Evolutionary conservation across 2,797 vertebrate species (phyloP).

Genomic region (Girardinus metallicus): DNA sequence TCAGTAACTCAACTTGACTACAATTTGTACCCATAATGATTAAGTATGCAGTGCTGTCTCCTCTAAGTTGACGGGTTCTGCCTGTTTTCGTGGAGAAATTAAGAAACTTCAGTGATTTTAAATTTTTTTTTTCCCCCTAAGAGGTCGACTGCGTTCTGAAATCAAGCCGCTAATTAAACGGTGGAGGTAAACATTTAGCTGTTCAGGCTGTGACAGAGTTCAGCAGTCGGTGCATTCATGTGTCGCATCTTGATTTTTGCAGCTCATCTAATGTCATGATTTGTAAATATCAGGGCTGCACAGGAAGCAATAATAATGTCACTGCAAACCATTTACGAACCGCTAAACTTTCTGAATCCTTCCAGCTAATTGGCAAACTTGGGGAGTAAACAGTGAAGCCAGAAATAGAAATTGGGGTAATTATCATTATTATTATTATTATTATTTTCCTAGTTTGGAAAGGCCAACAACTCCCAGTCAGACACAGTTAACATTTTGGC

Average conservation of each 20-base stretch:
- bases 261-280: conserved; percentile 23
- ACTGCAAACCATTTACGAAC: not conserved
- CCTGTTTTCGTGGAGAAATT: not conserved
- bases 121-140: not conserved
- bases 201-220: not conserved
- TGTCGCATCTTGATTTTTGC: not conserved
- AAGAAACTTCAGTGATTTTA: not conserved
- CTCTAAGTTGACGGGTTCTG: conserved; percentile 14
- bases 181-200: not conserved
- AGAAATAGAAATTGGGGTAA: not conserved
- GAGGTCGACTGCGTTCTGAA: not conserved
- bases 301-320: conserved; percentile 6
- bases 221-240: not conserved
- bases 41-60: conserved; percentile 2
- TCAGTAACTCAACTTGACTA: conserved; percentile 29
- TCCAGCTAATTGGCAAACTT: conserved; percentile 19
- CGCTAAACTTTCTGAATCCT: conserved; percentile 1
- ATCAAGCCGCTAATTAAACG: not conserved
- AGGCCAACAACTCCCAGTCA: conserved; percentile 4
- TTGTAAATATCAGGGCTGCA: conserved; percentile 8
- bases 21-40: conserved; percentile 21
- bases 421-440: not conserved
- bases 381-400: conserved; percentile 1
- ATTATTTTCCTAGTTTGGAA: conserved; percentile 5
- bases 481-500: not conserved